Percentiles rank a stretch among this genome's conserved stretches.
phyloP scores from a whole-genome alignment of 2,888 invertebrate species.

The Agonopterix subpropinquella region DNA sequence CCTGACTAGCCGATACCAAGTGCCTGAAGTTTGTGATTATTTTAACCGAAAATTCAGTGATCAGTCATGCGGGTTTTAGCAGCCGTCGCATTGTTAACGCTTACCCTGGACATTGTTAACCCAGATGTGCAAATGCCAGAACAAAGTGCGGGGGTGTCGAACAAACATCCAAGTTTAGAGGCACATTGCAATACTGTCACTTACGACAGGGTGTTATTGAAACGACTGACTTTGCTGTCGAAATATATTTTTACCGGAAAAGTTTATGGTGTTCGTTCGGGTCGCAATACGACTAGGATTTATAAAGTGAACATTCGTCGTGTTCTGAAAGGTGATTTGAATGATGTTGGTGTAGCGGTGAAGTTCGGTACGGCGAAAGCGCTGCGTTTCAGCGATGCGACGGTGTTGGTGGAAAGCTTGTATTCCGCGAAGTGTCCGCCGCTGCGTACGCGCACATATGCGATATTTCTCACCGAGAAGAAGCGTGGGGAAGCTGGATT shows the following conservation, averaged over 20 bases:
- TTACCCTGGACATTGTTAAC: slow-evolving; percentile 26
- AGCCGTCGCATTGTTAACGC: slow-evolving; percentile 29
- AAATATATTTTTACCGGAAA: slow-evolving; percentile 63
- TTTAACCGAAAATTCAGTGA: slow-evolving; percentile 1
- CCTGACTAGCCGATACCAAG: slow-evolving; percentile 8
- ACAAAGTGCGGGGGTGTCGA: not conserved
- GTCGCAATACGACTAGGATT: slow-evolving; percentile 32
- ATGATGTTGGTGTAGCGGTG: slow-evolving; percentile 47
- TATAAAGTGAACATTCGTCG: slow-evolving; percentile 61
- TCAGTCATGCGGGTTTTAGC: slow-evolving; percentile 32
- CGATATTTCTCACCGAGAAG: slow-evolving; percentile 55
- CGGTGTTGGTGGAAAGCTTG: slow-evolving; percentile 47
- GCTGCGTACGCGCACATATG: slow-evolving; percentile 49
- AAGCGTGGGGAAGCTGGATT: slow-evolving; percentile 21
- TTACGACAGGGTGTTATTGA: slow-evolving; percentile 45
- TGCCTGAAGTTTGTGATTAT: slow-evolving; percentile 12
- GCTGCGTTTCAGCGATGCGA: slow-evolving; percentile 50
- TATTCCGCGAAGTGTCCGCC: slow-evolving; percentile 33
- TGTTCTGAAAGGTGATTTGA: slow-evolving; percentile 60
- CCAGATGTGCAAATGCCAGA: slow-evolving; percentile 24
- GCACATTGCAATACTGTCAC: slow-evolving; percentile 13
- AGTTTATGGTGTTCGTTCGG: slow-evolving; percentile 44
- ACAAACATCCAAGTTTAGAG: slow-evolving; percentile 18
- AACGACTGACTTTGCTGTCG: slow-evolving; percentile 46
- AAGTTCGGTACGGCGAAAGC: slow-evolving; percentile 42